Conservation (phyloP, 2,888 invertebrate genomes). For the Agrochola macilenta region DNA sequence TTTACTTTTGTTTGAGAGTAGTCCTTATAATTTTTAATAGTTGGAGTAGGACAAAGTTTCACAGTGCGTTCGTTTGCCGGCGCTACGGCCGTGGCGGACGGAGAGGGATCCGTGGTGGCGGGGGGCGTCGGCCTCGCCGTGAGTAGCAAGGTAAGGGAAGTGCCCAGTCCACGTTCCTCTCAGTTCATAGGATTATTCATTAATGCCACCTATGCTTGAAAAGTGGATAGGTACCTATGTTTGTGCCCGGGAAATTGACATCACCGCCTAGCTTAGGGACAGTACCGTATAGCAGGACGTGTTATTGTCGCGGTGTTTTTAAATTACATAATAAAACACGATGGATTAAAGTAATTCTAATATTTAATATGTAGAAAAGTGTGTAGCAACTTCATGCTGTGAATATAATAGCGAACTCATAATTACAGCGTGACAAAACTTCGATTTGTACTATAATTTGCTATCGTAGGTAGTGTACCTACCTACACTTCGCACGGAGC, state of each 20-base stretch:
- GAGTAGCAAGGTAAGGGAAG: slow-evolving; percentile 85
- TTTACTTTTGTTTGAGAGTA: slow-evolving; percentile 59
- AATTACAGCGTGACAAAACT: slow-evolving; percentile 39
- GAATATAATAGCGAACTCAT: slow-evolving; percentile 19
- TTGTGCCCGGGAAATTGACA: slow-evolving; percentile 15
- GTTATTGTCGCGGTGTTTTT: slow-evolving; percentile 11
- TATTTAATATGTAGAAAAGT: slow-evolving; percentile 12
- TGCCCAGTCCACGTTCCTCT: slow-evolving; percentile 30
- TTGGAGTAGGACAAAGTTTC: slow-evolving; percentile 65
- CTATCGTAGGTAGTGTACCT: neutral
- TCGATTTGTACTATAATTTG: slow-evolving; percentile 17
- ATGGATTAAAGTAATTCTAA: slow-evolving; percentile 8
- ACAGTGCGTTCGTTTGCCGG: slow-evolving; percentile 74
- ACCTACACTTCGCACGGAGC: neutral
- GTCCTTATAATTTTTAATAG: slow-evolving; percentile 56
- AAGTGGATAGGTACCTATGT: slow-evolving; percentile 6
- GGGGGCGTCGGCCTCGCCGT: slow-evolving; percentile 90
- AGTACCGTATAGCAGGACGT: neutral
- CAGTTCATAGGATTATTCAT: slow-evolving; percentile 32
- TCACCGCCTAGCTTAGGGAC: slow-evolving; percentile 3
- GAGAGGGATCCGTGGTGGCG: slow-evolving; percentile 83
- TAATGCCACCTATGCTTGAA: slow-evolving; percentile 26
- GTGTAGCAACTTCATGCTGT: slow-evolving; percentile 29
- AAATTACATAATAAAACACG: slow-evolving; percentile 18
- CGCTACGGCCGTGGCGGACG: slow-evolving; percentile 86